These are phyloP conservation scores for Clivina fossor DNA, from an alignment of 2,888 invertebrate genomes.

Conservation along the genomic window DNA sequence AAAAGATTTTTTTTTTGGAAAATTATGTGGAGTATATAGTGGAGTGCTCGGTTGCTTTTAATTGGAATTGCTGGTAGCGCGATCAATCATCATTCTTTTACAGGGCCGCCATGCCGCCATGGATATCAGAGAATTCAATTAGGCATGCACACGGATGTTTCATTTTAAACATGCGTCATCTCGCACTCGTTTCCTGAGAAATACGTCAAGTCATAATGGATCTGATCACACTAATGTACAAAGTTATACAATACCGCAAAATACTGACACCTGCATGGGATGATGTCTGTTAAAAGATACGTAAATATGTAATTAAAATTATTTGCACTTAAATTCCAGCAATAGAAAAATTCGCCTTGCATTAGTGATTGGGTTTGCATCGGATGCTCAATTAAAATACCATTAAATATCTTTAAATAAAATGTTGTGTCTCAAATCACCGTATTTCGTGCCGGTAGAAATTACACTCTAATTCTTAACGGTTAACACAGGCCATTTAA, in stretches of 20 bases:
- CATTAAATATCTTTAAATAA: constrained; percentile 23
- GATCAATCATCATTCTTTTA: constrained; percentile 27
- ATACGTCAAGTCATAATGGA: not conserved
- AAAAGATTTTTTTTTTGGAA: constrained; percentile 1
- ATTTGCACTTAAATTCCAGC: not conserved
- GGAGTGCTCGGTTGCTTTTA: constrained; percentile 1
- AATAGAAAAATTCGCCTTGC: not conserved
- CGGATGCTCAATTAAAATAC: constrained; percentile 11
- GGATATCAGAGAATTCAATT: constrained; percentile 30
- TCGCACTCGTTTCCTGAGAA: not conserved
- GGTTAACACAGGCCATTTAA: constrained; percentile 26
- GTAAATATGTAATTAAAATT: not conserved
- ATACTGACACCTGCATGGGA: no score
- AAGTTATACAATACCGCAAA: no score
- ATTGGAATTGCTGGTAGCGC: constrained; percentile 17
- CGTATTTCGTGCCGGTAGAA: constrained; percentile 23
- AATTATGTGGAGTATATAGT: no score
- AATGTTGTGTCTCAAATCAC: constrained; percentile 23
- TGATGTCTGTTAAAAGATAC: not conserved
- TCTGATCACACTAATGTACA: no score
- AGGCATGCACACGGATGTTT: constrained; percentile 24
- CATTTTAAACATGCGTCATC: constrained; percentile 19
- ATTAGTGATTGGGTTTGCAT: constrained; percentile 3
- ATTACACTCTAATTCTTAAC: constrained; percentile 26
- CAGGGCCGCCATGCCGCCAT: constrained; percentile 3